Evolutionary conservation across 2,888 invertebrate species (phyloP).

Genomic region (Carabus problematicus): DNA sequence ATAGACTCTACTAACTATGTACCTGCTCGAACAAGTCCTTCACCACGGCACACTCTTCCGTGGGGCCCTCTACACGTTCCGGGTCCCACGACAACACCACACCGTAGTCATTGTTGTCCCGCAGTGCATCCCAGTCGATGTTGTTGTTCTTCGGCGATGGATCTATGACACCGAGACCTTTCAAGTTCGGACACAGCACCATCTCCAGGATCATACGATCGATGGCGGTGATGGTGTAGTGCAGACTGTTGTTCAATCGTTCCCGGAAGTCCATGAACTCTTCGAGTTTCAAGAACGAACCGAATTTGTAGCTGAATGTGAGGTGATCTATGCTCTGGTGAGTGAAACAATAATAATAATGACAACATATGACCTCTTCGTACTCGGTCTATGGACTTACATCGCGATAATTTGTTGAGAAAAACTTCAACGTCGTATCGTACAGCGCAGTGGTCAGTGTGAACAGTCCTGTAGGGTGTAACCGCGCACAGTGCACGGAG

Average conservation of each 20-base stretch:
- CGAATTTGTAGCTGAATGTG: conserved; percentile 91
- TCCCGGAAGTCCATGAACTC: conserved; percentile 88
- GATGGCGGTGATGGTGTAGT: conserved; percentile 71
- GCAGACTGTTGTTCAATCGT: conserved; percentile 81
- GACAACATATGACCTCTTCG: too few relatives aligned
- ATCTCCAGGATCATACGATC: conserved; percentile 77
- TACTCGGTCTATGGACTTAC: conserved; percentile 67
- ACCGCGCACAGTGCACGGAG: conserved; percentile 78
- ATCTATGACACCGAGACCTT: conserved; percentile 65
- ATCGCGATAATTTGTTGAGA: conserved; percentile 87
- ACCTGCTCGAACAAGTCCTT: conserved; percentile 53
- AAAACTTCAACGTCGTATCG: conserved; percentile 83
- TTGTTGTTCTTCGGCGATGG: conserved; percentile 67
- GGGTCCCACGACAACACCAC: conserved; percentile 77
- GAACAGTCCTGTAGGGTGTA: conserved; percentile 76
- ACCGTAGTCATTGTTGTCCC: conserved; percentile 80
- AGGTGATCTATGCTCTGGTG: conserved; percentile 93
- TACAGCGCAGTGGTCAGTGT: conserved; percentile 73
- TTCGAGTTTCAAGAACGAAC: conserved; percentile 90
- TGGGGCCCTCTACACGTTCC: conserved; percentile 55
- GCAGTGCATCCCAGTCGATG: conserved; percentile 66
- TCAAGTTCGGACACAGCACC: conserved; percentile 62
- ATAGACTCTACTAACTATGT: too few relatives aligned
- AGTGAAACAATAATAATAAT: too few relatives aligned
- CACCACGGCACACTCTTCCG: conserved; percentile 56